These are phyloP conservation scores for Aphidius colemani DNA, from an alignment of 2,888 invertebrate species.

Conservation along the genomic window DNA sequence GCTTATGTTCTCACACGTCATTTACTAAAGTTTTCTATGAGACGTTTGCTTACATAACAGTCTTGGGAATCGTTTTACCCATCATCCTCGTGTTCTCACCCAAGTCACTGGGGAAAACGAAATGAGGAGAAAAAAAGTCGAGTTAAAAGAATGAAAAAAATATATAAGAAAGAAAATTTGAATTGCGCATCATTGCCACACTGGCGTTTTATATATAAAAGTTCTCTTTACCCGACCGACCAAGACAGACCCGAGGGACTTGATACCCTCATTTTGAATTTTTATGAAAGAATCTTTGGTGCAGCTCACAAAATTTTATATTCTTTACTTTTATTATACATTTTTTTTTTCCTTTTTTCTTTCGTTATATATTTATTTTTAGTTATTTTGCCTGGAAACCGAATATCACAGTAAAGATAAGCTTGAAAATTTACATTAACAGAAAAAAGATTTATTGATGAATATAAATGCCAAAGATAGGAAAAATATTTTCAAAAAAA, in stretches of 20 bases:
- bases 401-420: background rate
- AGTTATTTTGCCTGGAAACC: background rate
- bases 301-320: background rate
- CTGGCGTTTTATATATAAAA: constrained; percentile 20
- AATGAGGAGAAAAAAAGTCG: constrained; percentile 6
- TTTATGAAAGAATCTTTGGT: constrained; percentile 3
- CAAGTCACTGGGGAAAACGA: constrained; percentile 1
- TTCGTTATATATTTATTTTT: background rate
- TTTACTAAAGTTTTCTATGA: constrained; percentile 32
- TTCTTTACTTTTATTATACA: background rate
- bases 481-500: no score
- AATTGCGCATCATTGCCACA: constrained; percentile 21
- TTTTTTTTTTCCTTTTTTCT: background rate
- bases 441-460: no score
- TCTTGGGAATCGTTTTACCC: constrained; percentile 27
- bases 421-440: background rate
- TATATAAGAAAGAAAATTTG: constrained; percentile 6
- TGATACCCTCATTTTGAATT: constrained; percentile 19
- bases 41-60: constrained; percentile 29
- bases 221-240: constrained; percentile 16
- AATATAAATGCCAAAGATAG: no score
- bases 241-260: constrained; percentile 25
- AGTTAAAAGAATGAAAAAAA: background rate
- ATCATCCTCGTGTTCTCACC: constrained; percentile 12
- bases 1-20: constrained; percentile 26